Evolutionary conservation across 2,888 invertebrate species (phyloP), one percentile per base, ranked within the genome.

Genomic region (Alsophila aescularia): DNA sequence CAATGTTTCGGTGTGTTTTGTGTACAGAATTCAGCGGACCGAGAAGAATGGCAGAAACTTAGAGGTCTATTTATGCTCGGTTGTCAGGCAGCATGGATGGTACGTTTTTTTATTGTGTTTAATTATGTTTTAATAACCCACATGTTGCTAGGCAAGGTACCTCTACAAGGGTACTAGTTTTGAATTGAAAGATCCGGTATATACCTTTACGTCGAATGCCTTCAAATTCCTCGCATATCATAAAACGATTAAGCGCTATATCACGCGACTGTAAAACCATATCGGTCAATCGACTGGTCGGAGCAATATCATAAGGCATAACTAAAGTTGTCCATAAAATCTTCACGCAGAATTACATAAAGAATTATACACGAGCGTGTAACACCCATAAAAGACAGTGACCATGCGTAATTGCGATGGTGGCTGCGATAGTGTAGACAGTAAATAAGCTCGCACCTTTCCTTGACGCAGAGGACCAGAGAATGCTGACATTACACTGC

Each of bases 361-460:
- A 67, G 61, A 58, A 48, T 64, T 62, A 66, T 54, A 65, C 52
- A 60, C 66, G 64, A 59, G 64, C 58, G 60, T 68, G 67, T 69
- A 74, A 70, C 69, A 72, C 70, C 74, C 72, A 79, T 78, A 77
- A 77, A 72, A 69, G 55, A 62, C 70, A 69, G 65, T 59, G 62
- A 53, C 65, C 64, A 67, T 66, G 63, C 66, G 70, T 78, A 76
- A 77, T 74, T 72, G 67, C 68, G 55, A 65, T 66, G 64, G 62
- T 60, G 57, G 64, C 57, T 31, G 14, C 12, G 18, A 21, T 2
- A 21, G 2, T 35, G 15, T 21, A 40, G 4, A 32, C 44, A 45
- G 45, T 41, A 37, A 16, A 16, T 29, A 45, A 58, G 39, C 49
- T 58, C 4, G 10, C 16, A 24, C 24, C 5, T 7, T 24, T 34